Percentiles rank a stretch among this genome's conserved stretches.
These are phyloP conservation scores for Danio aesculapii DNA, from an alignment of 2,797 vertebrate genomes.

Conservation along the genomic window DNA sequence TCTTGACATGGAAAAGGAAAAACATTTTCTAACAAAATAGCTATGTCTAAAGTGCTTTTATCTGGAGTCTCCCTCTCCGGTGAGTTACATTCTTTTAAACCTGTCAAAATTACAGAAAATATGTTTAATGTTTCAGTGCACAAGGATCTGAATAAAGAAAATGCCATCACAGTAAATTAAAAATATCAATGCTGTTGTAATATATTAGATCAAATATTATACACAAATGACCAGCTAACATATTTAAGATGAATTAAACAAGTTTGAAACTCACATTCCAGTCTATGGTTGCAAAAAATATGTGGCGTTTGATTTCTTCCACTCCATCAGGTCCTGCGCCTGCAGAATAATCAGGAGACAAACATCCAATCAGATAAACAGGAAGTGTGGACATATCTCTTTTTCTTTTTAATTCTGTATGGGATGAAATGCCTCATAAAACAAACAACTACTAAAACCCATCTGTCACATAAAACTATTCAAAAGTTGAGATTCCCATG, in stretches of 20 bases:
- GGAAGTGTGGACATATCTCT: not conserved
- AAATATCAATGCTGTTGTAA: too few species aligned
- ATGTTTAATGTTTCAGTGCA: too few species aligned
- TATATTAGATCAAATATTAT: too few species aligned
- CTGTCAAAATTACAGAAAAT: too few species aligned
- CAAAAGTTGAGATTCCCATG: constrained; percentile 15
- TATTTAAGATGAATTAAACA: not conserved
- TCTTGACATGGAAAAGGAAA: too few species aligned
- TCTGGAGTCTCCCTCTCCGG: too few species aligned
- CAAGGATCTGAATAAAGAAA: too few species aligned
- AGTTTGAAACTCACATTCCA: constrained; percentile 80
- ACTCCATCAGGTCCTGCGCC: constrained; percentile 85
- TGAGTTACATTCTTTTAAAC: too few species aligned
- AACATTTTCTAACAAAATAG: too few species aligned
- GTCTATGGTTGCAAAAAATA: constrained; percentile 83
- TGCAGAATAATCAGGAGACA: constrained; percentile 59
- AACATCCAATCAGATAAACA: constrained; percentile 24
- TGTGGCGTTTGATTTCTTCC: constrained; percentile 85
- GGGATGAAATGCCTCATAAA: constrained; percentile 5
- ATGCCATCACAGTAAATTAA: too few species aligned
- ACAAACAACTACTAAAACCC: not conserved
- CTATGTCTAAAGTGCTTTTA: too few species aligned
- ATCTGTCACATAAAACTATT: constrained; percentile 5
- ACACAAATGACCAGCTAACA: too few species aligned
- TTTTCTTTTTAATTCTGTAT: not conserved